These are phyloP conservation scores for Chalcosyrphus nemorum DNA, from an alignment of 2,888 invertebrate genomes.

Conservation along the genomic window DNA sequence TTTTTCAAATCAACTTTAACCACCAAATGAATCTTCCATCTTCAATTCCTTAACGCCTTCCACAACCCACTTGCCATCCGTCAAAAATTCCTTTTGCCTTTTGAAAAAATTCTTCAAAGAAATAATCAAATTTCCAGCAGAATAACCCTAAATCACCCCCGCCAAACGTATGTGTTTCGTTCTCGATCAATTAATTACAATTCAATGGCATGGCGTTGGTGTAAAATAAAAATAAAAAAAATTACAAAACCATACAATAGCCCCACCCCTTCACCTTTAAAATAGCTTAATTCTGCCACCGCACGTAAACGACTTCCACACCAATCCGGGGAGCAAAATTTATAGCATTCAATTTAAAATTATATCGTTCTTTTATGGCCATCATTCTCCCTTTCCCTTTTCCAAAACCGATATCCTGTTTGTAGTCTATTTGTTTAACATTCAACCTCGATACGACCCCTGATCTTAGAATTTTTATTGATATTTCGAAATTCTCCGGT, in stretches of 20 bases:
- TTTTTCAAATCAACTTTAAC: no score
- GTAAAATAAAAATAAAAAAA: no score
- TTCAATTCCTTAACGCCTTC: neutral
- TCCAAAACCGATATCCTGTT: slow-evolving; percentile 22
- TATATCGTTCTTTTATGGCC: slow-evolving; percentile 66
- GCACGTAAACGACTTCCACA: slow-evolving; percentile 43
- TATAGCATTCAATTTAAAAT: slow-evolving; percentile 72
- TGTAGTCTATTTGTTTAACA: slow-evolving; percentile 69
- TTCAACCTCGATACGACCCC: slow-evolving; percentile 71
- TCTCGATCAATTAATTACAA: slow-evolving; percentile 60
- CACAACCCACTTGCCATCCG: neutral
- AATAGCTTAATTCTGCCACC: slow-evolving; percentile 66
- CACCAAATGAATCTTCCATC: neutral
- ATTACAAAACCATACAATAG: slow-evolving; percentile 23
- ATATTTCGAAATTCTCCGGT: slow-evolving; percentile 49
- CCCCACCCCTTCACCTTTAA: slow-evolving; percentile 21
- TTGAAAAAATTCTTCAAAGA: slow-evolving; percentile 26
- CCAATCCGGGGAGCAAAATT: slow-evolving; percentile 49
- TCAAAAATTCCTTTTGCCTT: slow-evolving; percentile 7
- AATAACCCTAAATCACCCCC: slow-evolving; percentile 56
- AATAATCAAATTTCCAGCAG: slow-evolving; percentile 22
- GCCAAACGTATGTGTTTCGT: neutral
- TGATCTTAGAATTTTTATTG: slow-evolving; percentile 71
- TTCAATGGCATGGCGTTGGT: slow-evolving; percentile 28
- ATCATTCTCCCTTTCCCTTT: neutral